Conservation (phyloP, 2,113 vertebrate genomes). For the Ailuropoda melanoleuca region DNA sequence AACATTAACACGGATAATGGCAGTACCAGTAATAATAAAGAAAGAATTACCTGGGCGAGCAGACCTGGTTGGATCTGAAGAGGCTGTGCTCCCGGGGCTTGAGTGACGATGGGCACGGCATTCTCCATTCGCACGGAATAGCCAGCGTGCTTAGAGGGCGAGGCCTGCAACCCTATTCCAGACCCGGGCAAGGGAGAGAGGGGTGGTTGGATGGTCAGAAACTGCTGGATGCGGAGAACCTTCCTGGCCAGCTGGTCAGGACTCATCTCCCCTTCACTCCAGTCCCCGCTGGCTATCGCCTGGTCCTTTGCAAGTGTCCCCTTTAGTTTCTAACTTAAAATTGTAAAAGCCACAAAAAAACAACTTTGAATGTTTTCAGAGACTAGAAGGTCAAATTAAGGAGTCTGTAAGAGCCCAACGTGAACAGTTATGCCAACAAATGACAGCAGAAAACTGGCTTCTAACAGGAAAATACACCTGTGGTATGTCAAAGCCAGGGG, state of each 20-base stretch:
- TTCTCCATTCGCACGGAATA: conserved; percentile 99
- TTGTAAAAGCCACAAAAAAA: neutral
- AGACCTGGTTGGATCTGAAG: conserved; percentile 98
- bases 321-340: neutral
- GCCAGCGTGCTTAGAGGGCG: conserved; percentile 96
- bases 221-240: neutral
- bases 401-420: neutral
- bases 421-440: neutral
- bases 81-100: conserved; percentile 95
- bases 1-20: neutral
- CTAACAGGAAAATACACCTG: neutral
- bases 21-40: neutral
- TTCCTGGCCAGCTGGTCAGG: neutral
- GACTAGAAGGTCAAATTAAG: neutral
- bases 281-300: neutral
- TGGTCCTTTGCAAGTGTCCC: neutral
- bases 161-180: conserved; percentile 94
- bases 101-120: conserved; percentile 98
- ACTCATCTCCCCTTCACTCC: neutral
- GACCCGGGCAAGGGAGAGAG: conserved; percentile 65
- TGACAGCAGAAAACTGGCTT: neutral
- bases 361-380: neutral
- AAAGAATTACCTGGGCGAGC: conserved; percentile 94
- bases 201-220: neutral
- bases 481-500: neutral